Conservation (phyloP, 2,113 vertebrate genomes). For the Gnathonemus longibarbis region DNA sequence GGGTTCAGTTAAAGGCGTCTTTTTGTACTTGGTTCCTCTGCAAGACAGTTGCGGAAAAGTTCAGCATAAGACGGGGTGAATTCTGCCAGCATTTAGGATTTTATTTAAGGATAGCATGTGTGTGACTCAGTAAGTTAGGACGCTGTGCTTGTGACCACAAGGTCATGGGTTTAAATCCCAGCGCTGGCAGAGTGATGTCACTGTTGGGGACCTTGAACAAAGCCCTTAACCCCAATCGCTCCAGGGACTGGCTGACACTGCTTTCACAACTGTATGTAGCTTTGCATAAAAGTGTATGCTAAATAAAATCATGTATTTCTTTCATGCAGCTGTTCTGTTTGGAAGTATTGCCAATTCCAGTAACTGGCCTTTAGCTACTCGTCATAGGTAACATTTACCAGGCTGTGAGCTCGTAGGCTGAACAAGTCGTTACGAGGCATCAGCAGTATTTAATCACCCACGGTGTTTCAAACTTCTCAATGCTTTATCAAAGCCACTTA, state of each 20-base stretch:
- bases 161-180: not conserved
- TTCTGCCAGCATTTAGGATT: not conserved
- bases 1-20: not conserved
- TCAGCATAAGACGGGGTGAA: not conserved
- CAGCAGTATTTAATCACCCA: constrained; percentile 3
- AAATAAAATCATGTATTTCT: not conserved
- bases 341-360: not conserved
- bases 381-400: not conserved
- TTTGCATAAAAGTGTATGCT: not conserved
- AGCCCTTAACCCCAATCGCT: not conserved
- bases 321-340: not conserved
- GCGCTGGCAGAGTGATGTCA: not conserved
- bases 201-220: not conserved
- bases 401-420: not conserved
- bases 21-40: not conserved
- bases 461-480: constrained; percentile 28
- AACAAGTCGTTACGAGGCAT: not conserved
- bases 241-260: not conserved
- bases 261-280: not conserved
- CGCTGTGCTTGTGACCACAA: not conserved
- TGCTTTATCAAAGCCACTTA: constrained; percentile 40
- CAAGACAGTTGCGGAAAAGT: not conserved
- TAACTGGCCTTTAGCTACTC: not conserved
- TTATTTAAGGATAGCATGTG: not conserved
- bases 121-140: not conserved